Evolutionary conservation across 2,113 vertebrate genomes (phyloP), one percentile per base, ranked within the genome.

Genomic region (Vulpes lagopus): DNA sequence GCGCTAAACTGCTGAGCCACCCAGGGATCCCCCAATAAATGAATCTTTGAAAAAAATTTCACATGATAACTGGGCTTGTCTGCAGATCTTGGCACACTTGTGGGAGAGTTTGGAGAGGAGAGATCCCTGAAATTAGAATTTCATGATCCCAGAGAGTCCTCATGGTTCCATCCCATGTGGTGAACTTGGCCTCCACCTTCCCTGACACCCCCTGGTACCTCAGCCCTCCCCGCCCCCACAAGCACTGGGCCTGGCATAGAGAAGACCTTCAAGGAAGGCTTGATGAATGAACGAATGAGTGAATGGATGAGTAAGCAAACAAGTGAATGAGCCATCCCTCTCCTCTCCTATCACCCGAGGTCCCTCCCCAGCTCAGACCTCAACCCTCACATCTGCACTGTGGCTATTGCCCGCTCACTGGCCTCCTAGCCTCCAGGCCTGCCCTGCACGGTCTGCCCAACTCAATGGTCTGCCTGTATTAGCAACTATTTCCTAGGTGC

Each of bases 221-320:
- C 76, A 51, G 32, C 7, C 0, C 14, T 35, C 25, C 20, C 17
- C 7, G 11, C 3, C 7, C 7, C 35, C 12, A 11, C 3, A 11
- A 65, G 38, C 32, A 23, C 49, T 55, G n/a, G 71, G 60, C 38
- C 76, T 86, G 22, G 43, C 25, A 30, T 1, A 85, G 53, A 69
- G 73, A 60, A 49, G 43, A 22, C 49, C 67, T 27, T 64, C 32
- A 17, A 69, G n/a, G 69, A 80, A 53, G 35, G 49, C 19, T 60
- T 65, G 57, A 64, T 60, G 92, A 59, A 67, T 51, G 73, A 67
- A 19, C 14, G 74, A 87, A 0, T 0, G 53, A 78, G 11, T 11
- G 57, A 67, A 69, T 3, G 10, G 8, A 74, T 1, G 59, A 49
- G 22, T 15, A n/a, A 19, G 27, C 16, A 0, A 49, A 64, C 4